Percentiles rank a stretch among this genome's conserved stretches.
phyloP scores from a whole-genome alignment of 2,888 invertebrate species.

The Lucinisca nassula region DNA sequence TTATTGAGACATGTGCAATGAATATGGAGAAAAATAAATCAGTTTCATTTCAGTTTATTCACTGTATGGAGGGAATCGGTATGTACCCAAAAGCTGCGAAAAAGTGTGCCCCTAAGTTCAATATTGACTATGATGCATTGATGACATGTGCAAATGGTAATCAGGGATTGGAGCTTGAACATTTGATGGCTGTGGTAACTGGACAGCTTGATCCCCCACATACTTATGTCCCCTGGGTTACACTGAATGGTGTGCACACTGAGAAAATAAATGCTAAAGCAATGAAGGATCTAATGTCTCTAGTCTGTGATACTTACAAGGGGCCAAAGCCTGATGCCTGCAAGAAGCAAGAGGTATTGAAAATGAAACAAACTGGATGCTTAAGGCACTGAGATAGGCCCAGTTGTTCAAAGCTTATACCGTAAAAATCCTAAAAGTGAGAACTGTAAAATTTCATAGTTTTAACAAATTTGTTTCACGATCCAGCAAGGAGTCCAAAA shows the following conservation, averaged over 20 bases:
- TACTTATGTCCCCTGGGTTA: slow-evolving; percentile 87
- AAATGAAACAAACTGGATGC: background rate
- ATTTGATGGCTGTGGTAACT: slow-evolving; percentile 85
- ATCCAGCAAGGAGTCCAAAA: too few relatives aligned
- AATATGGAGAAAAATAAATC: slow-evolving; percentile 70
- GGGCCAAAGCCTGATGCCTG: slow-evolving; percentile 41
- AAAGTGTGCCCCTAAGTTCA: slow-evolving; percentile 80
- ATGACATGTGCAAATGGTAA: slow-evolving; percentile 78
- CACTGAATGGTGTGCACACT: slow-evolving; percentile 86
- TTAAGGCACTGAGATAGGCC: too few relatives aligned
- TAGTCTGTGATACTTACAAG: slow-evolving; percentile 81
- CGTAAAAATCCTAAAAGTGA: too few relatives aligned
- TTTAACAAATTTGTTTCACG: too few relatives aligned
- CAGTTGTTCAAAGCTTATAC: too few relatives aligned
- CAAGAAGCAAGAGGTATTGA: background rate
- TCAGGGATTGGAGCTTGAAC: slow-evolving; percentile 83
- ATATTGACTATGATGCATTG: slow-evolving; percentile 75
- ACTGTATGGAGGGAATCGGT: slow-evolving; percentile 80
- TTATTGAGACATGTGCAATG: slow-evolving; percentile 79
- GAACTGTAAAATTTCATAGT: too few relatives aligned
- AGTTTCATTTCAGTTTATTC: slow-evolving; percentile 81
- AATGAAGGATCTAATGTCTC: slow-evolving; percentile 72
- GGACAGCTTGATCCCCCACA: slow-evolving; percentile 83
- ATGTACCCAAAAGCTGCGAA: slow-evolving; percentile 48
- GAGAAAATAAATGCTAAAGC: slow-evolving; percentile 81